Evolutionary conservation across 2,888 invertebrate species (phyloP).

Genomic region (Tribolium freemani): DNA sequence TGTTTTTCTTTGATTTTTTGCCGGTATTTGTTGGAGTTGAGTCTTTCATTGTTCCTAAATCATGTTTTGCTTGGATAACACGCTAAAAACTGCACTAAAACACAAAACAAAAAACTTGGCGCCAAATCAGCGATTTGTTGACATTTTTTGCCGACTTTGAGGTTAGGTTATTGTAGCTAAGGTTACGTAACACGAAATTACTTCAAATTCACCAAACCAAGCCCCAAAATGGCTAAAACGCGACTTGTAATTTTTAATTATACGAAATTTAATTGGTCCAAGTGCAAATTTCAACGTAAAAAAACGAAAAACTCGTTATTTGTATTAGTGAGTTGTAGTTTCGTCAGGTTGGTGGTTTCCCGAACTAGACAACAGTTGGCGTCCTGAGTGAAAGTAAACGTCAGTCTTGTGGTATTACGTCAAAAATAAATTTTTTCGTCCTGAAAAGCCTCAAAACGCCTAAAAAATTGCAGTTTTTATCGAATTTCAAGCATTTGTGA

Average conservation of each 20-base stretch:
- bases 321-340: neutral
- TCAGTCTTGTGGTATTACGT: conserved; percentile 21
- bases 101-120: neutral
- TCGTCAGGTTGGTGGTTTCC: neutral
- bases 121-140: neutral
- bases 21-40: no score
- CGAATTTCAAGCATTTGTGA: neutral
- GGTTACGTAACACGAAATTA: neutral
- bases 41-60: no score
- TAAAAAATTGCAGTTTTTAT: conserved; percentile 8
- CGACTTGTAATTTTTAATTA: neutral
- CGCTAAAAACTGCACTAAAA: neutral
- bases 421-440: conserved; percentile 25
- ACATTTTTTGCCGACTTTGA: conserved; percentile 1
- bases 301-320: neutral
- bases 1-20: no score
- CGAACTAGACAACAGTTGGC: neutral
- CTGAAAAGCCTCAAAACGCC: neutral
- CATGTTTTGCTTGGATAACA: no score
- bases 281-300: neutral
- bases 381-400: neutral
- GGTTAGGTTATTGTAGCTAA: conserved; percentile 1
- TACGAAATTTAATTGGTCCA: neutral
- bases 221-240: neutral
- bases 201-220: neutral